Percentiles rank a stretch among this genome's conserved stretches.
phyloP scores from a whole-genome alignment of 2,113 vertebrate genomes.

The Coturnix japonica region DNA sequence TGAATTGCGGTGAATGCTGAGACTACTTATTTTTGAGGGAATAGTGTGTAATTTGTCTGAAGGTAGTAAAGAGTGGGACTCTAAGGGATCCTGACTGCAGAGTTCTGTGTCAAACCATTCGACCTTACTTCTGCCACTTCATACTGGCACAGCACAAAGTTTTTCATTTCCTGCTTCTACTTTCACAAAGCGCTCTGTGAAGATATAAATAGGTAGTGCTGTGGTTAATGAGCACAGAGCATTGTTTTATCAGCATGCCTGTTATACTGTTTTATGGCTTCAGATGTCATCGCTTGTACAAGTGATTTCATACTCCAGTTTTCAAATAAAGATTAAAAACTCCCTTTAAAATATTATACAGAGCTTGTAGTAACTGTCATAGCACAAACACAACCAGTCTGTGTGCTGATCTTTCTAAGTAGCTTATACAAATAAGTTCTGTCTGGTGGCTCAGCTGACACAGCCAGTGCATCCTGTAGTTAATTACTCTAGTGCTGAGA shows the following conservation, averaged over 20 bases:
- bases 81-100: background rate
- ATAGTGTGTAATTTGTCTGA: background rate
- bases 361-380: background rate
- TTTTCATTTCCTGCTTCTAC: background rate
- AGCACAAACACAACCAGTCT: background rate
- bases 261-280: background rate
- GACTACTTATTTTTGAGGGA: background rate
- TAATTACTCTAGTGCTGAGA: rapidly evolving
- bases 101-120: background rate
- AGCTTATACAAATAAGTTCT: background rate
- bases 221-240: background rate
- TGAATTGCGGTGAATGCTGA: background rate
- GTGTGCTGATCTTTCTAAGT: background rate
- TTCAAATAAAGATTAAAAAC: background rate
- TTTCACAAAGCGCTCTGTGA: background rate
- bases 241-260: background rate
- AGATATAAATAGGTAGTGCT: background rate
- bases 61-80: background rate
- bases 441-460: background rate
- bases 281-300: background rate
- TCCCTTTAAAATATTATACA: background rate
- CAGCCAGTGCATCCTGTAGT: background rate
- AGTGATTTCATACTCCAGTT: background rate
- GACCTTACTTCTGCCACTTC: background rate
- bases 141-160: rapidly evolving